Conservation (phyloP, 1,140 invertebrate genomes). For the Drosophila rufa region DNA sequence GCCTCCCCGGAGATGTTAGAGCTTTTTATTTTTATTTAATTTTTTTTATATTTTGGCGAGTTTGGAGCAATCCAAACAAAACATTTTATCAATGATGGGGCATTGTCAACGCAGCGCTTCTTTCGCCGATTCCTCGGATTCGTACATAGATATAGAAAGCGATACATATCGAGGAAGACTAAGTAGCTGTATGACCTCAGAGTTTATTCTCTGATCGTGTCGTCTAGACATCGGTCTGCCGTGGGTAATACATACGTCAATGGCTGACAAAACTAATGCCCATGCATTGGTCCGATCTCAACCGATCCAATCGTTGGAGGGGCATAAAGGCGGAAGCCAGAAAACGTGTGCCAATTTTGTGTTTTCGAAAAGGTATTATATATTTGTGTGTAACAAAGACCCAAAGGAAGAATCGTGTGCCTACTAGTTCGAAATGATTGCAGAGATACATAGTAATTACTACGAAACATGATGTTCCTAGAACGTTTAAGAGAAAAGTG, state of each 20-base stretch:
- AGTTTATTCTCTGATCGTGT: conserved; percentile 57
- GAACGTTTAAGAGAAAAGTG: background rate
- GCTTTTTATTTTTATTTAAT: conserved; percentile 11
- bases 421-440: background rate
- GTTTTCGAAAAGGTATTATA: conserved; percentile 16
- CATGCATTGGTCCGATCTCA: conserved; percentile 63
- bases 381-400: conserved; percentile 4
- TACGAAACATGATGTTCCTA: background rate
- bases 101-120: conserved; percentile 45
- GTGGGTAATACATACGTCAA: conserved; percentile 63
- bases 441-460: background rate
- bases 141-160: conserved; percentile 12
- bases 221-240: conserved; percentile 78
- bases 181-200: conserved; percentile 71
- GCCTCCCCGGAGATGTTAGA: conserved; percentile 67
- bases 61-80: conserved; percentile 49
- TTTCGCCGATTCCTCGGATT: conserved; percentile 8
- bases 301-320: conserved; percentile 10
- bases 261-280: conserved; percentile 54
- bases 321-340: conserved; percentile 13
- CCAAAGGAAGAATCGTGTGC: background rate
- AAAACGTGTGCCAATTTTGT: conserved; percentile 47
- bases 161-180: conserved; percentile 29
- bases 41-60: conserved; percentile 18
- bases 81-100: conserved; percentile 68